Evolutionary conservation across 2,888 invertebrate genomes (phyloP).

Genomic region (Periphyllus acericola): DNA sequence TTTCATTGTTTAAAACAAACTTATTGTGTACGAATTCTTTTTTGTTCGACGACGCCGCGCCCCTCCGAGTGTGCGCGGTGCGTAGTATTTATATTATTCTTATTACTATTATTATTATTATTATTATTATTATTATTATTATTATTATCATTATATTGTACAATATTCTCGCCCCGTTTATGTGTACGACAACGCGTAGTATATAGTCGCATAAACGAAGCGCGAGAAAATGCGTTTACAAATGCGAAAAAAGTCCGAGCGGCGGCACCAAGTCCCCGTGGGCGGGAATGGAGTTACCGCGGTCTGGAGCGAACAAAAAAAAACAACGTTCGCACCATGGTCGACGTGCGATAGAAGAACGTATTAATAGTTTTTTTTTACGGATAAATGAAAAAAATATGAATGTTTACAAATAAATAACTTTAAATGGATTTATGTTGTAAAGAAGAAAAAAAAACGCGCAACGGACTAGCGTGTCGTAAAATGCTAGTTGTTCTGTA

Average conservation of each 20-base stretch:
- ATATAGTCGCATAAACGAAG: neutral
- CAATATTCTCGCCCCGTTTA: too few relatives aligned
- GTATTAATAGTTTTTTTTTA: too few relatives aligned
- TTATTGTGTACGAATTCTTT: neutral
- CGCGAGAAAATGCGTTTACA: neutral
- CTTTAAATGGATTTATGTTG: too few relatives aligned
- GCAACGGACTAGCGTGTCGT: too few relatives aligned
- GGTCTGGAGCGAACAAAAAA: neutral
- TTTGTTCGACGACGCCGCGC: neutral
- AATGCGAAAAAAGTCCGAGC: neutral
- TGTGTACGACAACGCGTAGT: too few relatives aligned
- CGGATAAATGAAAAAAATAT: too few relatives aligned
- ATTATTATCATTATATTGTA: neutral
- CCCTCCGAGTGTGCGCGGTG: neutral
- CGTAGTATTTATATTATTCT: neutral
- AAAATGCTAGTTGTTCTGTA: too few relatives aligned
- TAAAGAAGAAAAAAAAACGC: too few relatives aligned
- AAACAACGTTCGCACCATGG: neutral
- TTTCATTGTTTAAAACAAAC: conserved; percentile 7
- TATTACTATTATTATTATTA: too few relatives aligned
- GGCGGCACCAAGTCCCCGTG: neutral
- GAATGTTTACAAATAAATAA: too few relatives aligned
- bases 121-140: too few relatives aligned
- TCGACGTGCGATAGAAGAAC: neutral
- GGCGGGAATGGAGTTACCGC: neutral